Base-by-base conservation (phyloP, 2,113 vertebrate genomes). In the Apodemus sylvaticus region DNA sequence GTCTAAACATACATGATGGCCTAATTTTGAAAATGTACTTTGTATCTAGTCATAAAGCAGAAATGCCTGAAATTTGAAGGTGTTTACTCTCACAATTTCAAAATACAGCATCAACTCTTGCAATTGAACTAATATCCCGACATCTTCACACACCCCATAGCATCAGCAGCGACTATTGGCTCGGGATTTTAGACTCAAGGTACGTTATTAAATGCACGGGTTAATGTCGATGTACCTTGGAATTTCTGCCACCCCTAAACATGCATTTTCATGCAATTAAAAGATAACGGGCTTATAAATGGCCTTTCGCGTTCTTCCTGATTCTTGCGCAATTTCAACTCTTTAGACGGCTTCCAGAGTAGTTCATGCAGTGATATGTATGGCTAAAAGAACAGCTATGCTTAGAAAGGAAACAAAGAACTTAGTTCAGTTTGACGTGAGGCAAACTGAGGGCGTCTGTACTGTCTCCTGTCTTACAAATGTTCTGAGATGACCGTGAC, bases 361-460 rank as follows among this genome's bases (percentile, higher is more conserved):
- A 98, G 98, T 98, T 98, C 99, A 99, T 99, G 99, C 99, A 99
- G 97, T 99, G 98, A 98, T 99, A 98, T 98, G 98, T 98, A 97
- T 98, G 98, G 98, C 97, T 99, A 98, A 98, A 99, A 99, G 98
- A 98, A 99, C 98, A 98, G 98, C 98, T 98, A 98, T 97, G 97
- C 97, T 97, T 98, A 95, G 93, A 96, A 98, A 98, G 98, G 98
- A 99, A 98, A 98, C 51, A 66, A 96, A 95, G 86, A 87, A 60
- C 89, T 97, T 99, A 99, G 99, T 99, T 99, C 98, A 99, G 99
- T 97, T 99, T 99, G 94, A 99, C 98, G 0, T 99, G 99, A 76
- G 99, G 99, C 98, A 99, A 98, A 98, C 98, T 99, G 97, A 99
- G 98, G 97, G 99, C 98, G 97, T 99, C 99, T 82, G 98, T 98